Evolutionary conservation across 2,797 vertebrate species (phyloP).

Genomic region (Halcyon chelicuti): DNA sequence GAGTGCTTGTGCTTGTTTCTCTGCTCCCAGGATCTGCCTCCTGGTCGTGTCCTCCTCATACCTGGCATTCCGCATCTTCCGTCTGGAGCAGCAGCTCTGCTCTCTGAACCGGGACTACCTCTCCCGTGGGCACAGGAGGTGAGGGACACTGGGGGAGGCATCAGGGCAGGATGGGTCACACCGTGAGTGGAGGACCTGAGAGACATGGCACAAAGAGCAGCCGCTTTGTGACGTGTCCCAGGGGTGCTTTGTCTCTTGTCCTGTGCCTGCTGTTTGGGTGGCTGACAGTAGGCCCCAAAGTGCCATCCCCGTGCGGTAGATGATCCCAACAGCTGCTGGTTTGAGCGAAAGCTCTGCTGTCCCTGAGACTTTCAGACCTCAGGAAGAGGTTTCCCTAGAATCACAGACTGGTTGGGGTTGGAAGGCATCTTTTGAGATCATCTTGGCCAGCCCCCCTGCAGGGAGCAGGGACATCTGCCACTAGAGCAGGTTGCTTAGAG

Average conservation of each 20-base stretch:
- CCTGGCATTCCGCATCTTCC: constrained; percentile 94
- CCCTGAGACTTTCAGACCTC: background rate
- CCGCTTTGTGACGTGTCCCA: fast-evolving
- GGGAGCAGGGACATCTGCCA: background rate
- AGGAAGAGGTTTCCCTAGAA: background rate
- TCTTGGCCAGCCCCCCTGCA: background rate
- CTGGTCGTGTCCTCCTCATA: constrained; percentile 93
- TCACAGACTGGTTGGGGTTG: background rate
- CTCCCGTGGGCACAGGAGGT: constrained; percentile 81
- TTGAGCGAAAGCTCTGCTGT: background rate
- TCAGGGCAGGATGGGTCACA: background rate
- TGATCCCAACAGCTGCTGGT: background rate
- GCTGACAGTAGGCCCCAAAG: background rate
- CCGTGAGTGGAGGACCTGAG: fast-evolving
- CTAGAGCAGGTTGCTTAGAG: background rate
- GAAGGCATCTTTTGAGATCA: background rate
- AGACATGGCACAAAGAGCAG: background rate
- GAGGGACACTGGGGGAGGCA: background rate
- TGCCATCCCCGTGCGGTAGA: fast-evolving
- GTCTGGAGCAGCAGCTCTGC: constrained; percentile 91
- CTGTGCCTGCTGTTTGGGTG: background rate
- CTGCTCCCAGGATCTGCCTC: constrained; percentile 85
- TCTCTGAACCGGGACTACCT: constrained; percentile 78
- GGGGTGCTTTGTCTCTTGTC: background rate
- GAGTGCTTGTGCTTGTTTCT: background rate